Percentiles rank a stretch among this genome's conserved stretches.
phyloP scores from a whole-genome alignment of 2,888 invertebrate genomes.

The Patella pellucida region DNA sequence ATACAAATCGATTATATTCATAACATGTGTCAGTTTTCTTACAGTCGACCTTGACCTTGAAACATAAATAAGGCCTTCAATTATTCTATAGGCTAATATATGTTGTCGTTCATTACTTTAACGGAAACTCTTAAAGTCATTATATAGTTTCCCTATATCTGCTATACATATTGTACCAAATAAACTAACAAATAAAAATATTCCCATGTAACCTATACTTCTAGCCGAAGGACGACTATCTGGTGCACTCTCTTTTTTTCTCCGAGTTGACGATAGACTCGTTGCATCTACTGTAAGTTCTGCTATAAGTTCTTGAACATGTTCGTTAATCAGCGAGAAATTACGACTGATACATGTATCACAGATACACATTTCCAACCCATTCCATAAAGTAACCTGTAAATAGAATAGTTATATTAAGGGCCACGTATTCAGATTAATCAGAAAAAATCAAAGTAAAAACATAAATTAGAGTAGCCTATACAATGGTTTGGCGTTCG shows the following conservation, averaged over 20 bases:
- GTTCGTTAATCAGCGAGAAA: neutral
- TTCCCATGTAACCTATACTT: neutral
- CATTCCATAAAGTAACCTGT: no score
- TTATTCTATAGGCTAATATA: no score
- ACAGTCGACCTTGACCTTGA: no score
- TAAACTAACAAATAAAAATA: neutral
- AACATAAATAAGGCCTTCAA: no score
- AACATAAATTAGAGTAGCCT: no score
- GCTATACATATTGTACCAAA: neutral
- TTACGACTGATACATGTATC: neutral
- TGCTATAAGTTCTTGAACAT: neutral
- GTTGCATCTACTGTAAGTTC: neutral
- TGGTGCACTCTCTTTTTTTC: neutral
- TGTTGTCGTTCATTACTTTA: no score
- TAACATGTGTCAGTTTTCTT: no score
- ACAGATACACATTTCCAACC: neutral
- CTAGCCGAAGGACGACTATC: neutral
- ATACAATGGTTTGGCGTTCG: no score
- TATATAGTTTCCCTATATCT: neutral
- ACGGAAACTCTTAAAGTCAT: neutral
- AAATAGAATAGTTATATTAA: no score
- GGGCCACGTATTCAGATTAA: no score
- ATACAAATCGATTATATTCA: no score
- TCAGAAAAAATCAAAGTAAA: no score
- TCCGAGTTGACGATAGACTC: neutral